Evolutionary conservation across 1,140 invertebrate genomes (phyloP).

Genomic region (Mercenaria mercenaria): DNA sequence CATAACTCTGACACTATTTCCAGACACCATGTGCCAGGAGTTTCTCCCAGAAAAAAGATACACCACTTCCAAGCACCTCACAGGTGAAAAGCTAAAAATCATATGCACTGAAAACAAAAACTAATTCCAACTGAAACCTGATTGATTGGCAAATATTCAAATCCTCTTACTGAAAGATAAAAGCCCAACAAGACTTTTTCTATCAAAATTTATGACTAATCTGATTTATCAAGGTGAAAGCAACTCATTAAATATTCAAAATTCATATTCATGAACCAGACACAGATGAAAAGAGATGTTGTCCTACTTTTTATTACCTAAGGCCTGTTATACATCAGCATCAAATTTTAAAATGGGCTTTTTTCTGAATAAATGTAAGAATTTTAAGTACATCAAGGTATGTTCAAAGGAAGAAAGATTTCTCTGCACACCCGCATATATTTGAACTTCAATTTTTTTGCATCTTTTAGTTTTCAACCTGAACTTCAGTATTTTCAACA

Average conservation of each 20-base stretch:
- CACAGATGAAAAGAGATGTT: neutral
- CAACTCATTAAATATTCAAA: slow-evolving; percentile 19
- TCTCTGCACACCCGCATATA: too few relatives aligned
- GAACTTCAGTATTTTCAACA: too few relatives aligned
- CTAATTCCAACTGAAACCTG: neutral
- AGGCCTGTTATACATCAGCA: neutral
- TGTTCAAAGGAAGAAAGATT: too few relatives aligned
- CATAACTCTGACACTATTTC: too few relatives aligned
- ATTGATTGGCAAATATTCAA: slow-evolving; percentile 20
- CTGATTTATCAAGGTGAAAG: too few relatives aligned
- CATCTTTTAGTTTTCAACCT: too few relatives aligned
- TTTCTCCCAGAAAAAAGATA: too few relatives aligned
- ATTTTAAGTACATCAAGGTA: too few relatives aligned
- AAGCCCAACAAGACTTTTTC: neutral
- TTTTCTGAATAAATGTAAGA: too few relatives aligned
- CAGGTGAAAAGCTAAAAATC: neutral
- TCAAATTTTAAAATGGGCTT: too few relatives aligned
- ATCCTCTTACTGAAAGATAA: neutral
- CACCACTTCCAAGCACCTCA: neutral
- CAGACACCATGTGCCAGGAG: too few relatives aligned
- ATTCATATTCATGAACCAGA: slow-evolving; percentile 4
- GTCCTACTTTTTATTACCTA: neutral
- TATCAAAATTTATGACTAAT: slow-evolving; percentile 6
- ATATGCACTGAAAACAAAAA: neutral
- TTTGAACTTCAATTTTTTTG: too few relatives aligned